Evolutionary conservation across 2,888 invertebrate genomes (phyloP).

Genomic region (Phaedon cochleariae): DNA sequence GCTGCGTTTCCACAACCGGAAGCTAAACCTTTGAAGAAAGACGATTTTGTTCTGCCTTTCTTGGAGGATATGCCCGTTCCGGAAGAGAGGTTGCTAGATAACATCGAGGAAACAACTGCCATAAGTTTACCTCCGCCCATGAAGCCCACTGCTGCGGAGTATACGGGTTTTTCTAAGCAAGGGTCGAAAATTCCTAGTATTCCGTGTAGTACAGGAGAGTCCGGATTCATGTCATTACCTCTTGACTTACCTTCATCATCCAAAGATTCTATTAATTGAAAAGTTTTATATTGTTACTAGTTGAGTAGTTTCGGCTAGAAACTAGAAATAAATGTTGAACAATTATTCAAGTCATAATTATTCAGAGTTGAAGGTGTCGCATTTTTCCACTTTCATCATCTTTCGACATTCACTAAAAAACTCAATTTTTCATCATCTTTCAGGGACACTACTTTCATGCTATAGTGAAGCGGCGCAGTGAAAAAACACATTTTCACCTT

Average conservation of each 20-base stretch:
- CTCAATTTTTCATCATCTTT: too few species aligned
- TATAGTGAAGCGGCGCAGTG: too few species aligned
- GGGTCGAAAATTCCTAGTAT: conserved; percentile 72
- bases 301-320: too few species aligned
- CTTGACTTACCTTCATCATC: not conserved
- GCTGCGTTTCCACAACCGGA: conserved; percentile 36
- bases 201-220: conserved; percentile 71
- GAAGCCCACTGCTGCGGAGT: conserved; percentile 62
- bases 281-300: not conserved
- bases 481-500: too few species aligned
- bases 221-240: conserved; percentile 20
- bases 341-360: too few species aligned
- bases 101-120: conserved; percentile 46
- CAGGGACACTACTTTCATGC: too few species aligned
- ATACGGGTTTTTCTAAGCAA: conserved; percentile 69
- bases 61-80: conserved; percentile 33
- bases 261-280: not conserved
- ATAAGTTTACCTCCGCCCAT: conserved; percentile 56
- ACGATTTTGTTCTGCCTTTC: conserved; percentile 52
- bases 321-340: too few species aligned
- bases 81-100: conserved; percentile 52
- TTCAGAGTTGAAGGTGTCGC: too few species aligned
- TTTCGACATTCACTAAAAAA: too few species aligned
- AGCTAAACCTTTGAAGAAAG: conserved; percentile 29
- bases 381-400: too few species aligned